Conservation (phyloP, 1,140 invertebrate genomes). For the Drosophila mojavensis region DNA sequence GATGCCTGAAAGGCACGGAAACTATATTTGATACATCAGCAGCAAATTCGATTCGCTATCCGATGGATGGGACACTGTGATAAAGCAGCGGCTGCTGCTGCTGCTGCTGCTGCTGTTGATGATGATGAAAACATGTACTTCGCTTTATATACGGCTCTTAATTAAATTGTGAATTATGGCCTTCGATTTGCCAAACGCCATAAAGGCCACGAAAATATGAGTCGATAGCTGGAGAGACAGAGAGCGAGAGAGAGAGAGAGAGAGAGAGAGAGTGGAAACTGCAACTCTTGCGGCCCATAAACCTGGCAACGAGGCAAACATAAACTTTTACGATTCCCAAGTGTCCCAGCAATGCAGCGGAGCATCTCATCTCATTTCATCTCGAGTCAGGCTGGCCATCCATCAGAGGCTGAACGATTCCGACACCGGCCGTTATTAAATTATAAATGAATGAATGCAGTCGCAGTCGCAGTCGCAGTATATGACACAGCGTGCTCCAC, state of each 20-base stretch:
- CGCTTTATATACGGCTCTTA: constrained; percentile 72
- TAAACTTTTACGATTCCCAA: constrained; percentile 68
- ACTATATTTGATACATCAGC: constrained; percentile 24
- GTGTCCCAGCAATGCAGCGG: constrained; percentile 19
- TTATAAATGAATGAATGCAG: constrained; percentile 83
- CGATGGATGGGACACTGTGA: constrained; percentile 25
- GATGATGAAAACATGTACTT: constrained; percentile 46
- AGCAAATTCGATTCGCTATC: constrained; percentile 36
- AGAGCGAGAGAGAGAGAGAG: background rate
- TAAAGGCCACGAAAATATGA: constrained; percentile 80
- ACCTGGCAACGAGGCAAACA: constrained; percentile 61
- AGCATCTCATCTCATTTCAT: constrained; percentile 6
- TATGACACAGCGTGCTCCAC: constrained; percentile 55
- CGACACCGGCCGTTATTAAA: constrained; percentile 78
- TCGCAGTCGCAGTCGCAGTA: constrained; percentile 77
- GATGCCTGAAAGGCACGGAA: background rate
- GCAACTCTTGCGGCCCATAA: constrained; percentile 62
- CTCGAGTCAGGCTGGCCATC: constrained; percentile 10
- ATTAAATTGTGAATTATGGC: constrained; percentile 83
- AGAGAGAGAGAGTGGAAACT: constrained; percentile 14
- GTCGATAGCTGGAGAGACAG: constrained; percentile 3
- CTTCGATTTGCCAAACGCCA: constrained; percentile 74
- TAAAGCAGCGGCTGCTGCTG: constrained; percentile 22
- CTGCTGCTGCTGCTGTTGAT: no score
- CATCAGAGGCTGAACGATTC: constrained; percentile 35